Conservation (phyloP, 2,888 invertebrate species). For the Cremastinae sp. region DNA sequence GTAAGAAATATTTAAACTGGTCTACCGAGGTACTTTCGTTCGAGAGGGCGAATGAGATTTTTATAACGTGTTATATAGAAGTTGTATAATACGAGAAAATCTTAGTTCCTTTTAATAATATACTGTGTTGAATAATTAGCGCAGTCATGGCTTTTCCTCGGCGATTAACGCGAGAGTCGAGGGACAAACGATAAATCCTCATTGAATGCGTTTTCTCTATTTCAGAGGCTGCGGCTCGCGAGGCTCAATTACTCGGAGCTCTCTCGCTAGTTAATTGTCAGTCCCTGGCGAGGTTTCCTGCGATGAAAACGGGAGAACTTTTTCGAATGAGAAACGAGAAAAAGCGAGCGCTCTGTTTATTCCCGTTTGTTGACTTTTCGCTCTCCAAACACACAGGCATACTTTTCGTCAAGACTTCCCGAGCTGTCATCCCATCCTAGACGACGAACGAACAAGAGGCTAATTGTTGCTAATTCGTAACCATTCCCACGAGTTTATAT, state of each 20-base stretch:
- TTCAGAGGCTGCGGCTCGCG: too few relatives aligned
- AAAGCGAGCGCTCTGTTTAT: constrained; percentile 26
- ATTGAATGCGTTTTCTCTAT: constrained; percentile 57
- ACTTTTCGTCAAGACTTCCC: constrained; percentile 8
- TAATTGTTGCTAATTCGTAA: constrained; percentile 69
- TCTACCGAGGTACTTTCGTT: too few relatives aligned
- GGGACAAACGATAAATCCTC: constrained; percentile 69
- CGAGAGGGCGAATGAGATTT: too few relatives aligned
- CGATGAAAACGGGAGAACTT: constrained; percentile 52
- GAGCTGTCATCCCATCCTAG: constrained; percentile 31
- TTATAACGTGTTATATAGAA: too few relatives aligned
- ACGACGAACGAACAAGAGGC: constrained; percentile 65
- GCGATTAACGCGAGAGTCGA: constrained; percentile 40
- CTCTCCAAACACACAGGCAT: constrained; percentile 4
- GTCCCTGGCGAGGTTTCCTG: constrained; percentile 51
- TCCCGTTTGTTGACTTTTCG: constrained; percentile 37
- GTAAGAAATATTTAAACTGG: too few relatives aligned
- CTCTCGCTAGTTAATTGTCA: constrained; percentile 64
- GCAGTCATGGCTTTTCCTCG: constrained; percentile 40
- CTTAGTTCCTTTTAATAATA: constrained; percentile 10
- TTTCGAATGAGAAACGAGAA: constrained; percentile 46
- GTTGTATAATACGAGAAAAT: too few relatives aligned
- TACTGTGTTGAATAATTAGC: constrained; percentile 45
- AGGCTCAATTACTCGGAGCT: constrained; percentile 71
- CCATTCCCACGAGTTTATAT: constrained; percentile 63